These are phyloP conservation scores for Cavia aperea DNA, from an alignment of 2,113 vertebrate species.

Conservation along the genomic window DNA sequence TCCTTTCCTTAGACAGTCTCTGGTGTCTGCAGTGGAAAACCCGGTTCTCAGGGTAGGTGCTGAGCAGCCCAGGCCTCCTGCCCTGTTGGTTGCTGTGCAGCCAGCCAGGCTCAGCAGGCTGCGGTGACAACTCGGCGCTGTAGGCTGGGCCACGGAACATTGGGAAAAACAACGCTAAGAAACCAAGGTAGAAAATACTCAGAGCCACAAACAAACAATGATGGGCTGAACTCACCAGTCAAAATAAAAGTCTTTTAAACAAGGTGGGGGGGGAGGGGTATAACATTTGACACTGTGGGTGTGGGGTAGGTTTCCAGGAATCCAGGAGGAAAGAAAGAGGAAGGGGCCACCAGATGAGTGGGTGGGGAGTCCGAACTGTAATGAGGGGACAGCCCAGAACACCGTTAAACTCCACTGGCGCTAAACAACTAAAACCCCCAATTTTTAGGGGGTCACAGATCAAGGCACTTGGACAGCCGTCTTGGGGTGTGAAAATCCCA, in stretches of 20 bases:
- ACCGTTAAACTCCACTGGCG: neutral
- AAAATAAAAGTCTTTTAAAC: neutral
- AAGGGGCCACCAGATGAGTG: neutral
- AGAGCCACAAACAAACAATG: neutral
- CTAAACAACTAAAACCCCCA: neutral
- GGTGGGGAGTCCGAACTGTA: neutral
- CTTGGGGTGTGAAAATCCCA: neutral
- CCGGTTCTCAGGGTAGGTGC: rapidly evolving
- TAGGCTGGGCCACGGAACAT: neutral
- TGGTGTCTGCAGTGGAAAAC: neutral
- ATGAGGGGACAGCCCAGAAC: rapidly evolving
- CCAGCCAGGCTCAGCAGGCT: neutral
- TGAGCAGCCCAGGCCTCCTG: neutral
- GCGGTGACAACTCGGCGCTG: neutral
- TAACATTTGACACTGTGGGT: neutral
- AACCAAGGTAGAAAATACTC: neutral
- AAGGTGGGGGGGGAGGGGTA: neutral
- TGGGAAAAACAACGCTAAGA: neutral
- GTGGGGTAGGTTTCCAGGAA: neutral
- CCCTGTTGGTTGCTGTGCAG: no score
- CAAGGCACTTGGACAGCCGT: neutral
- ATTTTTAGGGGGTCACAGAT: neutral
- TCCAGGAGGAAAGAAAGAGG: neutral
- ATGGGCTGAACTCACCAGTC: neutral
- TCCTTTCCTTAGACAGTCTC: neutral